Conservation (phyloP, 2,888 invertebrate genomes). For the Dioctria linearis region DNA sequence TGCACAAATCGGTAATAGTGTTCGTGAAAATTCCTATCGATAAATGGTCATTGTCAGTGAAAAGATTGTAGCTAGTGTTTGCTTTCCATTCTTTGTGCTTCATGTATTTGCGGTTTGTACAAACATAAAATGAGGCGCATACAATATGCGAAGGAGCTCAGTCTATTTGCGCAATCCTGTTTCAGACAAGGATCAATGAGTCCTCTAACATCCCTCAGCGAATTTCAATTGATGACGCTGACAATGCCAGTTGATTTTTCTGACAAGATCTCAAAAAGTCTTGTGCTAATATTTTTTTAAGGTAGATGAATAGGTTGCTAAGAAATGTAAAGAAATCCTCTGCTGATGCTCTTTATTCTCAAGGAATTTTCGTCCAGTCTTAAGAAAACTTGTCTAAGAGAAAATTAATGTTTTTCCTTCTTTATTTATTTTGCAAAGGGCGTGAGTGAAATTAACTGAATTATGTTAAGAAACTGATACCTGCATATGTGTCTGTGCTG, state of each 20-base stretch:
- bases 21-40: not conserved
- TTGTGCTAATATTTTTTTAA: constrained; percentile 58
- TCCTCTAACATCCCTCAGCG: constrained; percentile 29
- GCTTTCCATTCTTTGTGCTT: constrained; percentile 48
- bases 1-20: not conserved
- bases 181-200: constrained; percentile 19
- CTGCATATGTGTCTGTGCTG: no score
- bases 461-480: not conserved
- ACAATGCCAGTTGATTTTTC: constrained; percentile 48
- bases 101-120: constrained; percentile 57
- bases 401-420: constrained; percentile 31
- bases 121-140: constrained; percentile 39
- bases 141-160: constrained; percentile 18
- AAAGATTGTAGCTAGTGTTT: constrained; percentile 57
- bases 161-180: constrained; percentile 50
- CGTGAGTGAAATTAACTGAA: constrained; percentile 28
- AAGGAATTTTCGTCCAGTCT: constrained; percentile 1
- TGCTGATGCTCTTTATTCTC: constrained; percentile 3
- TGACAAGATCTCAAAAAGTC: constrained; percentile 54
- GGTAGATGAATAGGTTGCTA: constrained; percentile 9
- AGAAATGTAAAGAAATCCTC: constrained; percentile 7
- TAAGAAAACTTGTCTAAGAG: not conserved
- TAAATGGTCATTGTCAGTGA: constrained; percentile 22
- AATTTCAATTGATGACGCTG: constrained; percentile 1
- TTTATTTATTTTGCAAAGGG: constrained; percentile 11